These are phyloP conservation scores for Argya squamiceps DNA, from an alignment of 2,797 vertebrate genomes.

Conservation along the genomic window DNA sequence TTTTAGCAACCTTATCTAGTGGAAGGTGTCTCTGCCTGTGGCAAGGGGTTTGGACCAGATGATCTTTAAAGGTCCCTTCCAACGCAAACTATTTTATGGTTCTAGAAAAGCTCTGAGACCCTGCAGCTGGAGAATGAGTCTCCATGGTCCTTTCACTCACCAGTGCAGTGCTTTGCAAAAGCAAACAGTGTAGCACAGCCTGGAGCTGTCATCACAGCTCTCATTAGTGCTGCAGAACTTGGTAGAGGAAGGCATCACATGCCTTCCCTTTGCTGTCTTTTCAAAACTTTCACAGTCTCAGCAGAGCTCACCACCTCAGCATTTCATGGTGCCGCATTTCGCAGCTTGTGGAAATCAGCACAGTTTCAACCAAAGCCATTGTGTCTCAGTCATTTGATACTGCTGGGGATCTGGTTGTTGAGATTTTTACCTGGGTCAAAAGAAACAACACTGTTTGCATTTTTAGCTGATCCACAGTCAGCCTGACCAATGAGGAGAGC, in stretches of 20 bases:
- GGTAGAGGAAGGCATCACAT: neutral
- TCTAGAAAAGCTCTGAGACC: neutral
- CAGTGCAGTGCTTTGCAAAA: neutral
- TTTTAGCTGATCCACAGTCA: neutral
- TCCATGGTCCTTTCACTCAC: neutral
- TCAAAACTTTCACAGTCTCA: neutral
- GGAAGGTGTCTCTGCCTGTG: neutral
- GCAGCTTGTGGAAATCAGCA: neutral
- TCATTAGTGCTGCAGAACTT: neutral
- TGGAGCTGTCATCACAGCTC: neutral
- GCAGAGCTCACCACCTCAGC: neutral
- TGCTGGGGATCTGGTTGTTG: neutral
- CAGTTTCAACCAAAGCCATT: neutral
- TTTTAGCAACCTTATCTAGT: neutral
- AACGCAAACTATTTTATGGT: neutral
- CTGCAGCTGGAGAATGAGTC: neutral
- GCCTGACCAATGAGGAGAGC: neutral
- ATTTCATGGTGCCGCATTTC: fast-evolving
- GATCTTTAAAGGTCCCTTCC: neutral
- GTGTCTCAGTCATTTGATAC: neutral
- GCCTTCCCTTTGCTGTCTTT: neutral
- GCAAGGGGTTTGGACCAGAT: neutral
- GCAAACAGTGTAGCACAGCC: neutral
- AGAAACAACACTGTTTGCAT: neutral
- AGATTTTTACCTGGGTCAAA: neutral